A percentile compares a stretch with the other conserved stretches of the same genome.
Evolutionary conservation across 2,888 invertebrate species (phyloP).

Genomic region (Torymus tubicola): DNA sequence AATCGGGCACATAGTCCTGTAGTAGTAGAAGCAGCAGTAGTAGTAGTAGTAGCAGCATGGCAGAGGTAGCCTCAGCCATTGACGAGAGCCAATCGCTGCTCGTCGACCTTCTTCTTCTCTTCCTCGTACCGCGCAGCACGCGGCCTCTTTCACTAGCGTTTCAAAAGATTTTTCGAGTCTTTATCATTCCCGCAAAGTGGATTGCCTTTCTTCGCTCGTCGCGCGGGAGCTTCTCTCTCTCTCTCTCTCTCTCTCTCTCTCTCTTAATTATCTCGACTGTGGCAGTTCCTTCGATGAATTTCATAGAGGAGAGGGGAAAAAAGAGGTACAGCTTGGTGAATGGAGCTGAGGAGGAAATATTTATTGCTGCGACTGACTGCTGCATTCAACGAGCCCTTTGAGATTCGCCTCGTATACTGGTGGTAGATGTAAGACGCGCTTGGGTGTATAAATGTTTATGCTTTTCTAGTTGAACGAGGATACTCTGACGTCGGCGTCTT

Average conservation of each 20-base stretch:
- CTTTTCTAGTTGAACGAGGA: too few relatives aligned
- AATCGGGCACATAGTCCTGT: slow-evolving; percentile 55
- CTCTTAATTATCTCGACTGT: slow-evolving; percentile 36
- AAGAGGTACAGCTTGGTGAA: background rate
- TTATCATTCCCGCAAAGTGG: slow-evolving; percentile 54
- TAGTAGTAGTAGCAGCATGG: too few relatives aligned
- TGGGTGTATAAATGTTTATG: too few relatives aligned
- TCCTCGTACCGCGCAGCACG: slow-evolving; percentile 8
- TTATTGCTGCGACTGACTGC: background rate
- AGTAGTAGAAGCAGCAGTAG: too few relatives aligned
- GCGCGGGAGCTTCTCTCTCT: too few relatives aligned
- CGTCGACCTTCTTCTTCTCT: background rate
- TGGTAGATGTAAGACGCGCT: too few relatives aligned
- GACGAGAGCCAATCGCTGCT: too few relatives aligned
- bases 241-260: too few relatives aligned
- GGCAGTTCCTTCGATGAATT: slow-evolving; percentile 11
- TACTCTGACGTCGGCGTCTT: too few relatives aligned
- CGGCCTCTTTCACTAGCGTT: background rate
- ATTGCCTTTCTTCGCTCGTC: slow-evolving; percentile 46
- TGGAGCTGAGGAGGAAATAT: slow-evolving; percentile 16
- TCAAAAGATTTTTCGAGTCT: slow-evolving; percentile 56
- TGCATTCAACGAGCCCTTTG: too few relatives aligned
- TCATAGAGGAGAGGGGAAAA: slow-evolving; percentile 12
- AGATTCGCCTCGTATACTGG: too few relatives aligned
- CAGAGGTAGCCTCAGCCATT: too few relatives aligned